Evolutionary conservation across 2,888 invertebrate species (phyloP).

Genomic region (Dendrolimus pini): DNA sequence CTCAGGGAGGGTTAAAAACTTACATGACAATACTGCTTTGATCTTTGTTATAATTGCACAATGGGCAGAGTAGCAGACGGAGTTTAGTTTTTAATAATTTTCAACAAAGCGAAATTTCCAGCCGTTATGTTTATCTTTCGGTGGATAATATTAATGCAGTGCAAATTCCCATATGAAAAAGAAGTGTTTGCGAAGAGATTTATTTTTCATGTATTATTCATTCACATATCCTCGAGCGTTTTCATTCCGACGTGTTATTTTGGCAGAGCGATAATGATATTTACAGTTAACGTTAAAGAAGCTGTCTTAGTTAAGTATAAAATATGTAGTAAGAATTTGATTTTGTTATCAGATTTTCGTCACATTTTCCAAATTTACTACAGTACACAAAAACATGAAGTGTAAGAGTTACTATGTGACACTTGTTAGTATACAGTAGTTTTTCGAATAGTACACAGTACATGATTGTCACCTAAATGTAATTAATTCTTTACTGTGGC

Average conservation of each 20-base stretch:
- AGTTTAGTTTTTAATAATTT: constrained; percentile 1
- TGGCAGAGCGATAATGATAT: constrained; percentile 60
- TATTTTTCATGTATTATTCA: constrained; percentile 73
- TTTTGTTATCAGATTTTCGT: too few relatives aligned
- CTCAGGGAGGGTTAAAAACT: too few relatives aligned
- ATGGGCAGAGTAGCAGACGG: too few relatives aligned
- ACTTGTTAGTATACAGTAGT: too few relatives aligned
- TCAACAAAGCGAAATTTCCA: constrained; percentile 1
- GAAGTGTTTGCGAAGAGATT: constrained; percentile 56
- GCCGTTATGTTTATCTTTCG: constrained; percentile 5
- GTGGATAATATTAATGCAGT: constrained; percentile 47
- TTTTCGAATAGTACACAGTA: too few relatives aligned
- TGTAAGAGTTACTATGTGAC: too few relatives aligned
- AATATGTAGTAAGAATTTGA: background rate
- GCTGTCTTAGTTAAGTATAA: constrained; percentile 8
- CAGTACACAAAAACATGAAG: too few relatives aligned
- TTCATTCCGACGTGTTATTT: constrained; percentile 64
- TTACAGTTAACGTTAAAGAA: constrained; percentile 22
- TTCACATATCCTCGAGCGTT: constrained; percentile 60
- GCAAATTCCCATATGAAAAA: constrained; percentile 44
- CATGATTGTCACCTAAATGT: too few relatives aligned
- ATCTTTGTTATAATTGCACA: too few relatives aligned
- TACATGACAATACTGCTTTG: too few relatives aligned
- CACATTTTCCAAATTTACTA: too few relatives aligned
- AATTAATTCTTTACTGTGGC: too few relatives aligned